These are phyloP conservation scores for Mormyrops boulengeri DNA, from an alignment of 2,797 vertebrate genomes.

Conservation along the genomic window DNA sequence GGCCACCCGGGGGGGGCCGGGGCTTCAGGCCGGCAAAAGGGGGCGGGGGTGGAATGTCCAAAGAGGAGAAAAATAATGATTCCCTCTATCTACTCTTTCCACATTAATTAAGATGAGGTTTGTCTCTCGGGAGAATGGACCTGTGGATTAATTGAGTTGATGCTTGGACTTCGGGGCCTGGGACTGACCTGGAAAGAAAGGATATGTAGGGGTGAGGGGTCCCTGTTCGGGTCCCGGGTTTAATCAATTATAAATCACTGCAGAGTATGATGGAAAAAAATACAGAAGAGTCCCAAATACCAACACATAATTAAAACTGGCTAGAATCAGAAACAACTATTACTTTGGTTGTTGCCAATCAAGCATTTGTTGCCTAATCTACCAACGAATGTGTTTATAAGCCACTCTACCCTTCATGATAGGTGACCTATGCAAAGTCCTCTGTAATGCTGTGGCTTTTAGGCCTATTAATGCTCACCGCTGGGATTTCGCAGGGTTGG, in stretches of 20 bases:
- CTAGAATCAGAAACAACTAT: background rate
- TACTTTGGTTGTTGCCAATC: background rate
- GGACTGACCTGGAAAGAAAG: background rate
- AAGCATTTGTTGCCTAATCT: background rate
- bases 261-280: background rate
- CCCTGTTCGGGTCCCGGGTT: background rate
- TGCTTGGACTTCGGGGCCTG: background rate
- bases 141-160: background rate
- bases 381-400: background rate
- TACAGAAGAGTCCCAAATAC: background rate
- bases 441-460: background rate
- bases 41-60: background rate
- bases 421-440: background rate
- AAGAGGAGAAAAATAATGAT: constrained; percentile 47
- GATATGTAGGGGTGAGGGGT: background rate
- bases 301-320: background rate
- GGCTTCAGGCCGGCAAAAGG: constrained; percentile 15
- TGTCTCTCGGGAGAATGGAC: background rate
- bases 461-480: background rate
- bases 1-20: constrained; percentile 33
- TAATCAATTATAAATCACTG: background rate
- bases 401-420: background rate
- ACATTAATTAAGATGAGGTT: constrained; percentile 31
- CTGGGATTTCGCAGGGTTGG: background rate
- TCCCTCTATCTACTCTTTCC: constrained; percentile 31